These are phyloP conservation scores for Sebastes variabilis DNA, from an alignment of 2,797 vertebrate species.

Conservation along the genomic window DNA sequence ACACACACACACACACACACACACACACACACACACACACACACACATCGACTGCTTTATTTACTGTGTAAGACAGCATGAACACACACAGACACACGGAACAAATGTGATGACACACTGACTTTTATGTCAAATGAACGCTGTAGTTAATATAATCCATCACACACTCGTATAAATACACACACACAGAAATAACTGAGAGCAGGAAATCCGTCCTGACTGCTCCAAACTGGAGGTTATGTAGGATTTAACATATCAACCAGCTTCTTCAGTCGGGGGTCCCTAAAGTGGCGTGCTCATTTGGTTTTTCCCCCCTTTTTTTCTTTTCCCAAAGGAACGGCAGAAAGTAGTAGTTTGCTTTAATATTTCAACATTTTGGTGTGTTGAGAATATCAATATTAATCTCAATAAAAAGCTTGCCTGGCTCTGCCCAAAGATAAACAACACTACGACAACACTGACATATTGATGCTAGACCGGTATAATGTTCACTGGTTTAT, in stretches of 20 bases:
- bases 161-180: conserved; percentile 4
- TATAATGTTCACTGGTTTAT: neutral
- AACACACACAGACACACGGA: conserved; percentile 16
- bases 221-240: neutral
- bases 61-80: conserved; percentile 3
- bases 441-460: neutral
- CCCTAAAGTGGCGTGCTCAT: neutral
- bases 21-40: neutral
- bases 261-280: neutral
- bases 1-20: neutral
- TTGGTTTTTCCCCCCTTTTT: too few relatives aligned
- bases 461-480: neutral
- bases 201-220: conserved; percentile 7
- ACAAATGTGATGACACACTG: conserved; percentile 22
- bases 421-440: neutral
- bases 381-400: neutral
- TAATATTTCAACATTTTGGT: neutral
- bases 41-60: neutral
- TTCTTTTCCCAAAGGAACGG: neutral
- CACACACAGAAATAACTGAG: neutral
- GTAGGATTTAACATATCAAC: neutral
- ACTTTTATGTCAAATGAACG: conserved; percentile 19
- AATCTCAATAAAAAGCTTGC: neutral
- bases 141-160: conserved; percentile 27
- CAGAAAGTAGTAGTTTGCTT: neutral